phyloP scores from a whole-genome alignment of 2,888 invertebrate species.

The Rotaria magnacalcarata region DNA sequence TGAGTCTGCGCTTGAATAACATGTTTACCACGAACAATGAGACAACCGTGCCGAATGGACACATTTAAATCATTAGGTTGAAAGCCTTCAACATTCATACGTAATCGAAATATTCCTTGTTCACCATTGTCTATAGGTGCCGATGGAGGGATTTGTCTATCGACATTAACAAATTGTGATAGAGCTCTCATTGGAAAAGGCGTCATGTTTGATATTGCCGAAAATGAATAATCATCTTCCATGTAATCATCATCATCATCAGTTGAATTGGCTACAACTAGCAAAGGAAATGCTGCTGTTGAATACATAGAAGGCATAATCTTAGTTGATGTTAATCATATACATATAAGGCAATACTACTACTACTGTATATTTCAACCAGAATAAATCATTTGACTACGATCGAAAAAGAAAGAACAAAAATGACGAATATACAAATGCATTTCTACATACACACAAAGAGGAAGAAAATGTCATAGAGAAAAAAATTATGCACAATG shows the following conservation, averaged over 20 bases:
- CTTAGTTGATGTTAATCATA: neutral
- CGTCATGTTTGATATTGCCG: neutral
- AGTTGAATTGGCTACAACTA: neutral
- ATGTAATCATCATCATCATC: neutral
- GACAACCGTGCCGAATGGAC: neutral
- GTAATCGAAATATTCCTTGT: neutral
- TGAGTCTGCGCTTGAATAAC: neutral
- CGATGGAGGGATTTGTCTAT: neutral
- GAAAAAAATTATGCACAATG: neutral
- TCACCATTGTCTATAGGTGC: neutral
- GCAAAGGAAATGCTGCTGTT: neutral
- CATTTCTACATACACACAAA: neutral
- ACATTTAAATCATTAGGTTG: conserved; percentile 9
- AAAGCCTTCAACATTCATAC: conserved; percentile 30
- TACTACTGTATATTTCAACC: neutral
- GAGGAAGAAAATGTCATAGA: neutral
- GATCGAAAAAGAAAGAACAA: neutral
- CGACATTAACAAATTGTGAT: neutral
- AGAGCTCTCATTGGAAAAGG: neutral
- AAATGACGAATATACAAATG: neutral
- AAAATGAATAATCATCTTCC: neutral
- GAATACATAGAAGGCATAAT: neutral
- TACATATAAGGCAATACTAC: neutral
- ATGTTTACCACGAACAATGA: conserved; percentile 36
- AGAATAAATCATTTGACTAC: neutral